Percentiles rank a stretch among this genome's conserved stretches.
Evolutionary conservation across 2,797 vertebrate species (phyloP).

Genomic region (Choloepus didactylus): DNA sequence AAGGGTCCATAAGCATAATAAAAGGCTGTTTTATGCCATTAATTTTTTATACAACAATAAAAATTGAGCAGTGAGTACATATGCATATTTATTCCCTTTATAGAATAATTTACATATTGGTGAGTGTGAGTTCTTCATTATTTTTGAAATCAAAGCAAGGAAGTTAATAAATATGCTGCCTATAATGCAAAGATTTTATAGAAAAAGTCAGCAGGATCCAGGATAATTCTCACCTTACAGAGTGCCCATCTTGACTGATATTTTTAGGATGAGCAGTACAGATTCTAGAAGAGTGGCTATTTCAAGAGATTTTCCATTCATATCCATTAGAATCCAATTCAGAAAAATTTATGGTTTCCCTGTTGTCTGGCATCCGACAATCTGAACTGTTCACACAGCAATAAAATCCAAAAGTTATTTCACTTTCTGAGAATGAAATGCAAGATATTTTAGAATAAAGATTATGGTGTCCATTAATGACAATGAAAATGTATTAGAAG

Average conservation of each 20-base stretch:
- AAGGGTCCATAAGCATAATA: background rate
- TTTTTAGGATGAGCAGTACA: background rate
- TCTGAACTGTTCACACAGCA: background rate
- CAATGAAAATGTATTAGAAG: background rate
- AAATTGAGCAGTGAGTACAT: background rate
- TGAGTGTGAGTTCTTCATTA: background rate
- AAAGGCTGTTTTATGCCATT: background rate
- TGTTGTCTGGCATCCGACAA: background rate
- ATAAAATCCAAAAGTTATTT: background rate
- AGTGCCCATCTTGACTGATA: background rate
- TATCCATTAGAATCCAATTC: background rate
- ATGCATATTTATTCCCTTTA: background rate
- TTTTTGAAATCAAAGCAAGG: background rate
- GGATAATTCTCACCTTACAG: background rate
- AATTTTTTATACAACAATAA: background rate
- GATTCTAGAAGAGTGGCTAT: background rate
- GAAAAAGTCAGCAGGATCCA: background rate
- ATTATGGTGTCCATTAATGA: background rate
- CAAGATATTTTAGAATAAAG: background rate
- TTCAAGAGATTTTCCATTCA: background rate
- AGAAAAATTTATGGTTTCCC: background rate
- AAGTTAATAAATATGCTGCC: background rate
- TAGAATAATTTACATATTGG: background rate
- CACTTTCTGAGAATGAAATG: background rate
- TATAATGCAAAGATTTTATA: background rate